These are phyloP conservation scores for Himalopsyche tibetana DNA, from an alignment of 2,888 invertebrate species.

Conservation along the genomic window DNA sequence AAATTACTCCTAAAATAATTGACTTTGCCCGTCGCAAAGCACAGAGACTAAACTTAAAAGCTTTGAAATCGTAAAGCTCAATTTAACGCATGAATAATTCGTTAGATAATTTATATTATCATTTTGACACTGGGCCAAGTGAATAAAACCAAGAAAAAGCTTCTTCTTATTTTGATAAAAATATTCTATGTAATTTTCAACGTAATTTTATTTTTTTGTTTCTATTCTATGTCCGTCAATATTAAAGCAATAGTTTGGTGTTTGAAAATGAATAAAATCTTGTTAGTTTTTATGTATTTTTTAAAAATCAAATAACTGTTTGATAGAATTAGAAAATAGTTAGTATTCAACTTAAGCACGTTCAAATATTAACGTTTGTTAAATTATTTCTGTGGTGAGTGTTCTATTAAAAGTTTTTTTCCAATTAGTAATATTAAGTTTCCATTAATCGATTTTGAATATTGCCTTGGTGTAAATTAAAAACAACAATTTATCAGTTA, in stretches of 20 bases:
- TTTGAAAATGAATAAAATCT: no score
- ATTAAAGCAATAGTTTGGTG: no score
- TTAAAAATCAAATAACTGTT: no score
- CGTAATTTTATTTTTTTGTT: no score
- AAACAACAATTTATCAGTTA: not conserved
- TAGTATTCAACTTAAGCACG: no score
- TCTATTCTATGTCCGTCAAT: no score
- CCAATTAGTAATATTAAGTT: not conserved
- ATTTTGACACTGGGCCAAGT: constrained; percentile 10
- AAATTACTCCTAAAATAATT: not conserved
- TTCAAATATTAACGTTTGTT: no score
- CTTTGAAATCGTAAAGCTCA: not conserved
- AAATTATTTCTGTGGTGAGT: no score
- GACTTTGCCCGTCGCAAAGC: not conserved
- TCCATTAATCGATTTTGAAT: not conserved
- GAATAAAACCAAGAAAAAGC: constrained; percentile 4
- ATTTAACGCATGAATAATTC: constrained; percentile 15
- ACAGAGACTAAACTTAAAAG: not conserved
- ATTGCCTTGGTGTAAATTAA: not conserved
- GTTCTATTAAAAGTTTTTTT: not conserved
- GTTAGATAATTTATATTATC: not conserved
- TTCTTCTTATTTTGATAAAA: not conserved
- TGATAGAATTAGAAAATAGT: no score
- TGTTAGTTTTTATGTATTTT: no score
- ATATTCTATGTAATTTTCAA: not conserved